Evolutionary conservation across 2,797 vertebrate species (phyloP), one percentile per base, ranked within the genome.

Genomic region (Potorous gilbertii): DNA sequence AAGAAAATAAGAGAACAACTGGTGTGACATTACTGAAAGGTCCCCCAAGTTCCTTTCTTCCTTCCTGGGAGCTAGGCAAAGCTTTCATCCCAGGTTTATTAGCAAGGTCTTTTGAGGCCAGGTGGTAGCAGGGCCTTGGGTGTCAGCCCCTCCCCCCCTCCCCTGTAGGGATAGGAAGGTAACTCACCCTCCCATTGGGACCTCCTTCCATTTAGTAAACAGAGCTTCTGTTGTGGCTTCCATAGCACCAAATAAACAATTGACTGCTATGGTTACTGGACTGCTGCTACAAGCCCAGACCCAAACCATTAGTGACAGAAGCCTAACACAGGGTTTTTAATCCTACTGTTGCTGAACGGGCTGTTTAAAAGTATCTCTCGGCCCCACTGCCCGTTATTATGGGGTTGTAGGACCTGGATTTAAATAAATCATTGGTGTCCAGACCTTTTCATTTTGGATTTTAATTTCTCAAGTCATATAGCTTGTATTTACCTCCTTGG

Each of bases 181-280:
- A 97, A 97, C 0, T 56, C 93, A 97, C 81, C 97, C 97, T 98
- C 97, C 97, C 98, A 0, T 95, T 90, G 97, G 97, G 97, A 97
- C 96, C 93, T 46, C 21, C 40, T n/a, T 90, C 97, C 94, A 91
- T 56, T 96, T 4, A 0, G 97, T 59, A 96, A 95, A 98, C 97
- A 97, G 96, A 97, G 95, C 96, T 24, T 6, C 29, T 50, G 10
- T 91, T 97, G 96, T 97, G 95, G 55, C 29, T 0, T 40, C 16
- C 52, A 81, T 81, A 81, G 74, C 74, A 46, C n/a, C 74, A 81
- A 81, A 46, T 46, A 40, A 81, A 81, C 74, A 81, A 81, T 81
- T 81, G 74, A 81, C 74, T 81, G 74, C 74, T 81, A 81, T 81
- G 74, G 74, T 81, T 81, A 81, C 74, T 1, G 1, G 40, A 81